Evolutionary conservation across 2,113 vertebrate species (phyloP).

Genomic region (Motacilla alba): DNA sequence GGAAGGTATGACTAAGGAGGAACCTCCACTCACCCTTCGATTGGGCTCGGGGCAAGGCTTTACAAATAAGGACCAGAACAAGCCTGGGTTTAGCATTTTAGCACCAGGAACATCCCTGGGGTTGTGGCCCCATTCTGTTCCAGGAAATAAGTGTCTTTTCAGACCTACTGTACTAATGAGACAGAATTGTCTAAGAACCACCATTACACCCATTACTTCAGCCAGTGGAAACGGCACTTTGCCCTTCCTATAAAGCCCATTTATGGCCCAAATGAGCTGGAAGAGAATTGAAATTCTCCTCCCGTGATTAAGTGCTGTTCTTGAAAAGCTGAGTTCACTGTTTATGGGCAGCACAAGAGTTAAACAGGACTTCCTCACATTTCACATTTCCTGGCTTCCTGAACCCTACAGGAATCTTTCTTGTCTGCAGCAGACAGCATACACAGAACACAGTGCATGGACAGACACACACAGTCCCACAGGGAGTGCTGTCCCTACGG

Average conservation of each 20-base stretch:
- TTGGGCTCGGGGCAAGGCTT: neutral
- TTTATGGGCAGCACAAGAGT: neutral
- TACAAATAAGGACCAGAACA: neutral
- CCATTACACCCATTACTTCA: neutral
- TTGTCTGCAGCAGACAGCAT: neutral
- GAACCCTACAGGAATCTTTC: neutral
- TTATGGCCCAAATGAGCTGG: neutral
- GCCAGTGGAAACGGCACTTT: neutral
- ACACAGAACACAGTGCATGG: rapidly evolving
- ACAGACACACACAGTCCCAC: neutral
- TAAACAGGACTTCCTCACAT: neutral
- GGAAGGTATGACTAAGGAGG: neutral
- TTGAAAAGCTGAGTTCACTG: neutral
- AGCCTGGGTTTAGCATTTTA: neutral
- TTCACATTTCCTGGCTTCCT: neutral
- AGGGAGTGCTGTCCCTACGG: neutral
- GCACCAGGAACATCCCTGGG: neutral
- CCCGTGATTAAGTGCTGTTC: neutral
- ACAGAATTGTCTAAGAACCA: neutral
- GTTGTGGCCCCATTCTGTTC: neutral
- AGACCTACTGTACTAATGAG: neutral
- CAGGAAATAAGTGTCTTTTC: neutral
- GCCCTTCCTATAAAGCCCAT: neutral
- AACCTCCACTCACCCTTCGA: rapidly evolving
- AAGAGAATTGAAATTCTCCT: neutral